phyloP scores from a whole-genome alignment of 2,113 vertebrate genomes.

The Melanerpes aurifrons region DNA sequence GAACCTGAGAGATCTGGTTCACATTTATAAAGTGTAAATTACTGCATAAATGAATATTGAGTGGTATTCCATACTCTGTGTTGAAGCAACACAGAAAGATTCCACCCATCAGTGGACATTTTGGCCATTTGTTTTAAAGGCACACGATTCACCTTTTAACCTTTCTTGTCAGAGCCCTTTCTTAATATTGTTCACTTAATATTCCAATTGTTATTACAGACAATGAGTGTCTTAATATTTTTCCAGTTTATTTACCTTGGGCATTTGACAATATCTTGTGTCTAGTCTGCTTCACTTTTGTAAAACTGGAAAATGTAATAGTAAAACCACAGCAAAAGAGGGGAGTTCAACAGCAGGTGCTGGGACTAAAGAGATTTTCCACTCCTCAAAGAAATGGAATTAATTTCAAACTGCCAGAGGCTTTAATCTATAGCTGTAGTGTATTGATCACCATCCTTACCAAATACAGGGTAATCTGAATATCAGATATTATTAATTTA shows the following conservation, averaged over 20 bases:
- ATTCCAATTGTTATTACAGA: not conserved
- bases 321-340: constrained; percentile 31
- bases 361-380: constrained; percentile 23
- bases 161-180: not conserved
- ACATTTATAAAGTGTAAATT: constrained; percentile 12
- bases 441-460: not conserved
- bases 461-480: not conserved
- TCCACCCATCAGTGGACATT: not conserved
- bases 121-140: not conserved
- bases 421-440: not conserved
- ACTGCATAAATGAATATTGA: constrained; percentile 10
- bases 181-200: not conserved
- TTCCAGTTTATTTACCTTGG: constrained; percentile 34
- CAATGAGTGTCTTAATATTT: constrained; percentile 13
- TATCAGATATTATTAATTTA: not conserved
- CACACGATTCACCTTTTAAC: not conserved
- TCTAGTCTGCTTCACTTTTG: constrained; percentile 18
- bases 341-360: constrained; percentile 37
- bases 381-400: not conserved
- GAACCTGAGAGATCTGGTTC: constrained; percentile 19
- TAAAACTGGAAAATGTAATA: not conserved
- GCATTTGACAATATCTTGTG: constrained; percentile 6
- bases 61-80: not conserved
- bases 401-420: not conserved
- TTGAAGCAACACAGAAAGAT: constrained; percentile 2